Base-by-base conservation (phyloP, 37 sponge, comb jelly and placozoan genomes). In the Agelas oroides region DNA sequence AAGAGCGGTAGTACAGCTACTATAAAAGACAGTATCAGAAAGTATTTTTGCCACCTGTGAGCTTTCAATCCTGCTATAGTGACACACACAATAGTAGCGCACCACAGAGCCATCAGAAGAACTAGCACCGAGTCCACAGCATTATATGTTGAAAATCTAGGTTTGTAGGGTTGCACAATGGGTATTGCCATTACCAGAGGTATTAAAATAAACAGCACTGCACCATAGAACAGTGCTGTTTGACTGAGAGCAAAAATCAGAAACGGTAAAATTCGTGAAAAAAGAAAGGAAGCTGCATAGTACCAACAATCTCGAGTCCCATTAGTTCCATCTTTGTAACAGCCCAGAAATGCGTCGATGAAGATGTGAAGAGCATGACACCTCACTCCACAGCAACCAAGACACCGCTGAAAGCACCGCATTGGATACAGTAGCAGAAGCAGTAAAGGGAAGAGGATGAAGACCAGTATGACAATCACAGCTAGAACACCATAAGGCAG, bases 251-350 rank as follows among this genome's bases (percentile, higher is more conserved):
- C 33, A 31, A 67, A 84, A 0, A 68, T 8, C 8, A 84, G 53
- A 8, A 79, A 53, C 20, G 72, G 35, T 12, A 59, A 35, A 32
- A 46, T 8, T 8, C 46, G 46, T 3, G 46, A 3, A 46, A 46
- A 12, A 46, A 92, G 87, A 39, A 64, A 59, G 46, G 84, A 19
- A 57, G 84, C 87, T 27, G 92, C 79, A 83, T 87, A 87, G 57
- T 65, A 92, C 23, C 84, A 53, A 46, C 53, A 79, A 46, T 87
- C 77, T 25, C 60, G n/a, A 14, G 41, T 31, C 23, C 82, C 72
- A 46, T 86, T 53, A 20, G 64, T 79, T 23, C 87, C 80, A 79
- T 92, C 84, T 28, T 82, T 64, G 54, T 84, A 92, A 40, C 87
- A 87, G 15, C 88, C 84, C 32, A 84, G 75, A 73, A 87, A 87